These are phyloP conservation scores for Teinopalpus imperialis DNA, from an alignment of 2,888 invertebrate species.

Conservation along the genomic window DNA sequence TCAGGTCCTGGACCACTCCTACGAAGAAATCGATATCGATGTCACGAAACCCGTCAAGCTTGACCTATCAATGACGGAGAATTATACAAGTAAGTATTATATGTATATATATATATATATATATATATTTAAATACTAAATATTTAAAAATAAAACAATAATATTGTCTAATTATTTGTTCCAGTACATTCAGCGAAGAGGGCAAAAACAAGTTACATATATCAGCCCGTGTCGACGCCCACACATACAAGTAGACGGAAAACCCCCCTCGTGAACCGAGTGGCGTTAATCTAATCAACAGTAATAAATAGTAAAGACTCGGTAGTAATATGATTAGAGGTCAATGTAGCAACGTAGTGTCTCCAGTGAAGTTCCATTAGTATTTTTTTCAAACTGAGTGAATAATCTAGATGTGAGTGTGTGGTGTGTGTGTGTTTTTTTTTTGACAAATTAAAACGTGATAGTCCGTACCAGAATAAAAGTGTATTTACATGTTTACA, in stretches of 20 bases:
- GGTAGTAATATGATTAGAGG: constrained; percentile 2
- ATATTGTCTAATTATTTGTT: too few relatives aligned
- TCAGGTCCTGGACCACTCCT: constrained; percentile 86
- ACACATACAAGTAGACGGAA: constrained; percentile 82
- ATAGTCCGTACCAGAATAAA: constrained; percentile 64
- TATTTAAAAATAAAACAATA: too few relatives aligned
- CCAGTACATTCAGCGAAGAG: constrained; percentile 74
- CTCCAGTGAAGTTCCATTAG: constrained; percentile 31
- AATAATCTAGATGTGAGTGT: constrained; percentile 46
- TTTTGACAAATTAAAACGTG: constrained; percentile 35
- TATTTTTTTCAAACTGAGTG: constrained; percentile 33
- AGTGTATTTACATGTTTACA: constrained; percentile 63
- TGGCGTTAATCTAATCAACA: constrained; percentile 58
- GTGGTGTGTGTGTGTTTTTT: constrained; percentile 32
- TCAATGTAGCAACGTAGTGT: constrained; percentile 21
- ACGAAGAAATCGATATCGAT: constrained; percentile 89
- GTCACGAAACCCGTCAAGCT: constrained; percentile 81
- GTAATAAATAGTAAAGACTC: constrained; percentile 32
- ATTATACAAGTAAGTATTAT: constrained; percentile 70
- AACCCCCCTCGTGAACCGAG: constrained; percentile 83
- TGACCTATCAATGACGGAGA: constrained; percentile 81
- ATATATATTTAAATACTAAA: too few relatives aligned
- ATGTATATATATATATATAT: too few relatives aligned
- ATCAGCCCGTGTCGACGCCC: constrained; percentile 66
- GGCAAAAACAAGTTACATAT: constrained; percentile 70